Conservation (phyloP, 2,113 vertebrate species). For the Campylorhamphus procurvoides region DNA sequence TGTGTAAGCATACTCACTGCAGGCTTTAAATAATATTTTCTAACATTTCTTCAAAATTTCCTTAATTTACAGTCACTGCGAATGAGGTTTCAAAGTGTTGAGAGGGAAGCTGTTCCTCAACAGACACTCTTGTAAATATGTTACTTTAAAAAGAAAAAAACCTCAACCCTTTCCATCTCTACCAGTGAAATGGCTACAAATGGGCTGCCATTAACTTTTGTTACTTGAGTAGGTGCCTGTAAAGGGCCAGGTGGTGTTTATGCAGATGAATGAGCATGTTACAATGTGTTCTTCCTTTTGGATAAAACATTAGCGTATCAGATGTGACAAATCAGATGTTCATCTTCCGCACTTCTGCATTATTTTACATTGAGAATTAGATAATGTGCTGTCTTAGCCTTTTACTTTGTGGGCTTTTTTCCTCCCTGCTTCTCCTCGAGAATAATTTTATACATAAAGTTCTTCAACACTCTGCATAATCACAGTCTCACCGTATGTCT, state of each 20-base stretch:
- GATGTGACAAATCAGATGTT: constrained; percentile 99
- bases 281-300: constrained; percentile 98
- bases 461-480: constrained; percentile 72
- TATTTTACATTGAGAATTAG: constrained; percentile 86
- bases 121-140: constrained; percentile 49
- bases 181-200: constrained; percentile 75
- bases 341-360: constrained; percentile 88
- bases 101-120: not conserved
- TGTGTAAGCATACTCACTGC: not conserved
- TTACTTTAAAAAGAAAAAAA: constrained; percentile 53
- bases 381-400: constrained; percentile 80
- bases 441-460: constrained; percentile 76
- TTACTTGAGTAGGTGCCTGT: constrained; percentile 90
- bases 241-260: constrained; percentile 98
- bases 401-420: constrained; percentile 44
- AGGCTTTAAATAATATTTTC: not conserved
- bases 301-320: constrained; percentile 99
- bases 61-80: not conserved
- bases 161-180: constrained; percentile 39
- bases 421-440: constrained; percentile 43
- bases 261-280: constrained; percentile 99
- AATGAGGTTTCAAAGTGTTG: not conserved
- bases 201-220: constrained; percentile 84
- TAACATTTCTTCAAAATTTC: not conserved
- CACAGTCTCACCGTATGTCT: constrained; percentile 62